Evolutionary conservation across 2,113 vertebrate species (phyloP).

Genomic region (Protobothrops mucrosquamatus): DNA sequence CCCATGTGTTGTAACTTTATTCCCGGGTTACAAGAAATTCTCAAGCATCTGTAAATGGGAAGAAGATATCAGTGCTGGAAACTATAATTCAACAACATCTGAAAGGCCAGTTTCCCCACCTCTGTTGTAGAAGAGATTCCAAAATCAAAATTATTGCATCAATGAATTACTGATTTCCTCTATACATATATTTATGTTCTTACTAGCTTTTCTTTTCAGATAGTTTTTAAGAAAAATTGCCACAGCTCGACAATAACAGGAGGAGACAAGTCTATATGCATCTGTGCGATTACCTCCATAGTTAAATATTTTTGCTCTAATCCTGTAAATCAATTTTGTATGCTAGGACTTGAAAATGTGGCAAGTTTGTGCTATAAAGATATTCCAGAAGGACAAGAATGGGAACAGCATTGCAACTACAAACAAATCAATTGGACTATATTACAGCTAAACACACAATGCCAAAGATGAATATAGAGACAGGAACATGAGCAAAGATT

Average conservation of each 20-base stretch:
- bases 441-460: slow-evolving; percentile 57
- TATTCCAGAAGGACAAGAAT: slow-evolving; percentile 43
- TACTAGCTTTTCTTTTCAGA: not conserved
- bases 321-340: slow-evolving; percentile 57
- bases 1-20: not conserved
- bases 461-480: slow-evolving; percentile 61
- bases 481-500: slow-evolving; percentile 57
- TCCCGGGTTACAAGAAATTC: not conserved
- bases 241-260: not conserved
- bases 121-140: not conserved
- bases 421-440: slow-evolving; percentile 58
- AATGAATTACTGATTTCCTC: not conserved
- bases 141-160: slow-evolving; percentile 12
- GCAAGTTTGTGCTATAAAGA: slow-evolving; percentile 47
- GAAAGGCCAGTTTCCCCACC: not conserved
- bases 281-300: slow-evolving; percentile 25
- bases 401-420: slow-evolving; percentile 43
- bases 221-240: not conserved
- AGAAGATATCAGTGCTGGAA: not conserved
- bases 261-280: not conserved
- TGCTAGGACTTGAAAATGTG: slow-evolving; percentile 36
- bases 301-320: slow-evolving; percentile 50
- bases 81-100: not conserved
- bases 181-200: not conserved
- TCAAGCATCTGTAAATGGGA: not conserved